Evolutionary conservation across 1,140 invertebrate species (phyloP), one percentile per base, ranked within the genome.

Genomic region (Tetranychus cinnabarinus): DNA sequence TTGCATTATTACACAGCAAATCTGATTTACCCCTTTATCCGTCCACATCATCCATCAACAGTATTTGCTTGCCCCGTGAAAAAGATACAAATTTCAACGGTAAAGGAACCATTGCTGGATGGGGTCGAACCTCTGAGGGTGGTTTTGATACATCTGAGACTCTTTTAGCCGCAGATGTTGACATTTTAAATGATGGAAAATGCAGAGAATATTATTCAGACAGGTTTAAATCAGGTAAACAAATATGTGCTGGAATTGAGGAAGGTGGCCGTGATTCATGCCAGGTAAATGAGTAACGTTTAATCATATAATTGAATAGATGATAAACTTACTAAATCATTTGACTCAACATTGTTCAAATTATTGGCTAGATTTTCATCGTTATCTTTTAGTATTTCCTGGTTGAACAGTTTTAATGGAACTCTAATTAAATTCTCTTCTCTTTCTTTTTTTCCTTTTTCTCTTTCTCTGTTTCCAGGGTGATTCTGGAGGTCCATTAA

Each of bases 101-200:
- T 58, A 81, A 79, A 68, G 75, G 76, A n/a, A 66, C 47, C 8
- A 64, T 68, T n/a, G 64, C 61, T 23, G 67, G 67, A 1, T 68
- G 67, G 67, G 67, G 67, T 10, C 52, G 62, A 33, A 65, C 61
- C n/a, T 42, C 42, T 58, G 60, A 69, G 63, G 69, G 69, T 56
- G 67, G 66, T 7, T 45, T 52, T n/a, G 57, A 56, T 34, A 42
- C 39, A 5, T 64, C 65, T 10, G 58, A 65, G 34, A 58, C 33
- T 7, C 52, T 92, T 1, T 85, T 89, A 71, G 85, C 89, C 75
- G 88, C 91, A 0, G 82, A 86, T 72, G 86, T 91, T 15, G 87
- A 88, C 10, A 81, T 91, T 64, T 86, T 91, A 36, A 36, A 36
- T 2, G 34, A 35, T 12, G 33, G 10, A 1, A 37, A 36, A 13